These are phyloP conservation scores for Lagorchestes hirsutus DNA, from an alignment of 2,797 vertebrate species.

Conservation along the genomic window DNA sequence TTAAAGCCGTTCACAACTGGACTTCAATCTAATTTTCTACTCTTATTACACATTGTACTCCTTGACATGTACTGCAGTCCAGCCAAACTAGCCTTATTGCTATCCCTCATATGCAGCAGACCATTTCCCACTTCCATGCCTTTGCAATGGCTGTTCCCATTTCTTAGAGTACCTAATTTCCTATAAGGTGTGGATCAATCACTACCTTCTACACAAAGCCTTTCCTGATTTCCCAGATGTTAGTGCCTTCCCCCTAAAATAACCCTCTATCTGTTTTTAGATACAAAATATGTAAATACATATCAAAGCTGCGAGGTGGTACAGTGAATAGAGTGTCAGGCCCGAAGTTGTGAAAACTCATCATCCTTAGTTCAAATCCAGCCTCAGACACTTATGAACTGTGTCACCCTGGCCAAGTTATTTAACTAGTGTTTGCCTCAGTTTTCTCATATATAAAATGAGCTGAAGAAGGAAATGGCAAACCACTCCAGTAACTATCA, in stretches of 20 bases:
- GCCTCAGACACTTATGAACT: background rate
- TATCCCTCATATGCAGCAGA: background rate
- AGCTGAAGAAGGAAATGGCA: background rate
- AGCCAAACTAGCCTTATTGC: background rate
- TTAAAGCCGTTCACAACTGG: background rate
- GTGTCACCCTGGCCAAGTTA: background rate
- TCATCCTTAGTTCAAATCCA: background rate
- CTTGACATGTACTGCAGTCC: background rate
- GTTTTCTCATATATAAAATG: background rate
- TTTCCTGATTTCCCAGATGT: background rate
- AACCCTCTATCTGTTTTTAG: background rate
- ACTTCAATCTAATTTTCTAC: background rate
- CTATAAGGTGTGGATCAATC: background rate
- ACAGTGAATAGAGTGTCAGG: background rate
- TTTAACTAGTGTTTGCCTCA: background rate
- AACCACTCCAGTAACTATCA: background rate
- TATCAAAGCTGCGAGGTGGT: background rate
- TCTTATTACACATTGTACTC: background rate
- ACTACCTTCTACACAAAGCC: background rate
- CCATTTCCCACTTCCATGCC: background rate
- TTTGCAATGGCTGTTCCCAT: background rate
- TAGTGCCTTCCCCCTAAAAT: background rate
- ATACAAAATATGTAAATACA: background rate
- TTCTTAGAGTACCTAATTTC: background rate
- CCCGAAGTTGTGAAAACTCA: background rate